Base-by-base conservation (phyloP, 2,797 vertebrate genomes). In the Gallirallus australis region DNA sequence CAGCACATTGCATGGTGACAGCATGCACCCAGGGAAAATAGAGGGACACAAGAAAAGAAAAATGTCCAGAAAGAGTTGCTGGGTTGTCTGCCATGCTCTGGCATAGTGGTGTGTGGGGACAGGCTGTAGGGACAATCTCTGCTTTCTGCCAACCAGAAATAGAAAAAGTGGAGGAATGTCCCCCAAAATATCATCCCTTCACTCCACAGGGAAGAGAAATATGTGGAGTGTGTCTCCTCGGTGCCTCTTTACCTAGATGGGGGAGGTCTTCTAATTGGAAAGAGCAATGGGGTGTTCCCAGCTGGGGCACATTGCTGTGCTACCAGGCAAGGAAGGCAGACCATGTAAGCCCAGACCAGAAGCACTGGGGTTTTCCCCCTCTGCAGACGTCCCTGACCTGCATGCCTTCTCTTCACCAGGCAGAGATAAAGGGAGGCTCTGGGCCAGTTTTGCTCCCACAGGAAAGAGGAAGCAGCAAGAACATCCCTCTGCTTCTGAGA, bases 1-100 rank as follows among this genome's bases (percentile, higher is more conserved):
- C 13, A 66, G n/a, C 64, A 73, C 0, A 0, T 23, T 52, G 14
- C 13, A 9, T 33, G 7, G 12, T 79, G 63, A 54, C 33, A 82
- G 30, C 7, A 12, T 27, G 47, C 15, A 75, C 14, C 47, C 53
- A 72, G 31, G 50, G 35, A 61, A 28, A 76, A 47, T 3, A 65
- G 83, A 83, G 28, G 7, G 12, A 50, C 20, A 8, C 15, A 7
- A 76, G 65, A 28, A 85, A 47, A 45, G 4, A 4, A 87, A 73
- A 64, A 64, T 15, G 10, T 35, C 48, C 28, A 52, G 30, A 70
- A 66, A 5, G 15, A 45, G 12, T 53, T 9, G 1, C 54, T 50
- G 23, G 9, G 3, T 5, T 68, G 9, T 35, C 6, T 31, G 28
- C 17, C 47, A 23, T 31, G 10, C 42, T 69, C 47, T 54, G 78